Evolutionary conservation across 2,888 invertebrate species (phyloP).

Genomic region (Syrista parreyssii): DNA sequence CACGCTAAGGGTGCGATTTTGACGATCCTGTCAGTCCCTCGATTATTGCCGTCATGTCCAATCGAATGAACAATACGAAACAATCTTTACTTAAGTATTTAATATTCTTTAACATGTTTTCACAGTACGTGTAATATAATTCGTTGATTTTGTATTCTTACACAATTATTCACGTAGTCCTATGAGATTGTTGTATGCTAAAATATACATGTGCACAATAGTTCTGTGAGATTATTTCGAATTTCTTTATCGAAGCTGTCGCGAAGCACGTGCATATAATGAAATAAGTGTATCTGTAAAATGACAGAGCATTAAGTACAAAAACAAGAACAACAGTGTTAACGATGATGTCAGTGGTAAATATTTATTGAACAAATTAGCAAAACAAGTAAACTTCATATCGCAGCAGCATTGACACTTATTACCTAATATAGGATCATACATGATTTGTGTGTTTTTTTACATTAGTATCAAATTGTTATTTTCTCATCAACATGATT

Average conservation of each 20-base stretch:
- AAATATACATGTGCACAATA: neutral
- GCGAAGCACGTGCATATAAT: neutral
- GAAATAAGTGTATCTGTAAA: neutral
- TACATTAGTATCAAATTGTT: too few species aligned
- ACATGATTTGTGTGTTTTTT: too few species aligned
- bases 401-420: too few species aligned
- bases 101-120: neutral
- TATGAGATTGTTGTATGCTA: neutral
- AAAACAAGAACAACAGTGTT: too few species aligned
- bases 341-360: too few species aligned
- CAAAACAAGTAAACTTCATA: too few species aligned
- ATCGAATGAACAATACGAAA: neutral
- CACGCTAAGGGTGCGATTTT: neutral
- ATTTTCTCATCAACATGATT: neutral
- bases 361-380: too few species aligned
- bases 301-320: neutral
- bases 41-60: neutral
- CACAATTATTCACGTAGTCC: neutral
- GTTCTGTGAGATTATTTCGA: neutral
- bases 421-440: too few species aligned
- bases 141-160: neutral
- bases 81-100: neutral
- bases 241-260: neutral
- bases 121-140: neutral
- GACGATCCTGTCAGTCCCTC: neutral